Conservation (phyloP, 2,888 invertebrate genomes). For the Drosophila anomelani region DNA sequence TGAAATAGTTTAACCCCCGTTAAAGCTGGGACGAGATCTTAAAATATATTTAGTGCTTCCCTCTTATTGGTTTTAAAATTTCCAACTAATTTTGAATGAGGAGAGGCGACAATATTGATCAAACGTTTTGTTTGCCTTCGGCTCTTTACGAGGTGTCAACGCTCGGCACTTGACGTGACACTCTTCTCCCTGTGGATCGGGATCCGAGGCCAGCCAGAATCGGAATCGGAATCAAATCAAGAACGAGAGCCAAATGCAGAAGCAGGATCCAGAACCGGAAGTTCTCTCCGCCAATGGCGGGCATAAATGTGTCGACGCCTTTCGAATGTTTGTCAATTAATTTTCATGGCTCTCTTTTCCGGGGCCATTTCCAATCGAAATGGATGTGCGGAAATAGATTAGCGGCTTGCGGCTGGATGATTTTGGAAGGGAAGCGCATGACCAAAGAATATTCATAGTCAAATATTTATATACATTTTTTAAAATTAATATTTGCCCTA, state of each 20-base stretch:
- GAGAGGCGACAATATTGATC: conserved; percentile 20
- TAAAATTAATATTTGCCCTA: background rate
- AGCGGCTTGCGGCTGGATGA: background rate
- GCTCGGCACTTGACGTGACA: conserved; percentile 56
- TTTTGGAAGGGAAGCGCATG: background rate
- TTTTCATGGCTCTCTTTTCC: conserved; percentile 37
- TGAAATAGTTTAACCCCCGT: background rate
- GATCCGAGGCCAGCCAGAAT: background rate
- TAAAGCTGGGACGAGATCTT: background rate
- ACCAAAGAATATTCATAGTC: background rate
- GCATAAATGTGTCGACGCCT: conserved; percentile 82
- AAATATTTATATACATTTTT: background rate
- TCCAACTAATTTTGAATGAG: background rate
- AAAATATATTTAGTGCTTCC: background rate
- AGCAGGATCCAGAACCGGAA: conserved; percentile 63
- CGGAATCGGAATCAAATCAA: background rate
- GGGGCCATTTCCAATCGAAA: conserved; percentile 22
- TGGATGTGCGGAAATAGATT: conserved; percentile 30
- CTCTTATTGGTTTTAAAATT: background rate
- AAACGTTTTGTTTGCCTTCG: conserved; percentile 41
- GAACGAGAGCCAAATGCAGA: background rate
- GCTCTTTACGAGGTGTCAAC: conserved; percentile 78
- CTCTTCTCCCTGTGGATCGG: background rate
- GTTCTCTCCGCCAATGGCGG: conserved; percentile 56
- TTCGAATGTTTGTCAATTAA: conserved; percentile 42